A percentile compares a stretch with the other conserved stretches of the same genome.
Evolutionary conservation across 2,888 invertebrate species (phyloP).

Genomic region (Eristalinus aeneus): DNA sequence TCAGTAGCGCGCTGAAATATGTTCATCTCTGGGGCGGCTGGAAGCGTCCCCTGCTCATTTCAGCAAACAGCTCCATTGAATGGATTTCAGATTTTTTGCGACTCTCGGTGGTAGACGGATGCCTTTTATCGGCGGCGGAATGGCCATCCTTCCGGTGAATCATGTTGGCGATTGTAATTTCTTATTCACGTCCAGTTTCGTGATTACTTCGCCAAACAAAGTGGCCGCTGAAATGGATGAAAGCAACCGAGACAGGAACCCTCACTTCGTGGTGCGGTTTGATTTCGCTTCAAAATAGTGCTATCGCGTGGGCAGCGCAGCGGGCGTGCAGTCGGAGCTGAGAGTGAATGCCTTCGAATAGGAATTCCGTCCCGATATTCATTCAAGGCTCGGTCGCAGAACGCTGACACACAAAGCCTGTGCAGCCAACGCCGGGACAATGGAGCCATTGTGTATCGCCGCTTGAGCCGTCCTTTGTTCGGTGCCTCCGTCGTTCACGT

Average conservation of each 20-base stretch:
- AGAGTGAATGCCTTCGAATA: slow-evolving; percentile 45
- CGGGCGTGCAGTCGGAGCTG: background rate
- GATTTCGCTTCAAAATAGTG: background rate
- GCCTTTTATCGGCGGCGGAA: background rate
- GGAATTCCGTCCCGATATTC: slow-evolving; percentile 22
- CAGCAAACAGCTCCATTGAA: background rate
- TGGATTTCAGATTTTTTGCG: background rate
- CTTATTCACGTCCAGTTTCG: slow-evolving; percentile 37
- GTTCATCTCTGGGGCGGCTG: background rate
- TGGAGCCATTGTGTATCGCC: slow-evolving; percentile 50
- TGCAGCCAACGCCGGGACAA: slow-evolving; percentile 12
- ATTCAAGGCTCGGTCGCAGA: background rate
- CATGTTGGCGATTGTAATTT: slow-evolving; percentile 21
- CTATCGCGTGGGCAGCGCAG: background rate
- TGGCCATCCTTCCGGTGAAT: slow-evolving; percentile 15
- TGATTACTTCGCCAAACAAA: slow-evolving; percentile 48
- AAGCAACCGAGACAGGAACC: background rate
- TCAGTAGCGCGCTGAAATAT: slow-evolving; percentile 4
- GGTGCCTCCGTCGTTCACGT: slow-evolving; percentile 44
- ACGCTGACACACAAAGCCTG: slow-evolving; percentile 32
- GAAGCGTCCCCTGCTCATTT: background rate
- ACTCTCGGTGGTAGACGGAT: background rate
- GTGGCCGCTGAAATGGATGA: background rate
- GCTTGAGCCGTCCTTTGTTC: slow-evolving; percentile 57
- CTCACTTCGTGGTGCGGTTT: background rate